Conservation (phyloP, 92 coral and sea anemone species). For the Ricordea florida region DNA sequence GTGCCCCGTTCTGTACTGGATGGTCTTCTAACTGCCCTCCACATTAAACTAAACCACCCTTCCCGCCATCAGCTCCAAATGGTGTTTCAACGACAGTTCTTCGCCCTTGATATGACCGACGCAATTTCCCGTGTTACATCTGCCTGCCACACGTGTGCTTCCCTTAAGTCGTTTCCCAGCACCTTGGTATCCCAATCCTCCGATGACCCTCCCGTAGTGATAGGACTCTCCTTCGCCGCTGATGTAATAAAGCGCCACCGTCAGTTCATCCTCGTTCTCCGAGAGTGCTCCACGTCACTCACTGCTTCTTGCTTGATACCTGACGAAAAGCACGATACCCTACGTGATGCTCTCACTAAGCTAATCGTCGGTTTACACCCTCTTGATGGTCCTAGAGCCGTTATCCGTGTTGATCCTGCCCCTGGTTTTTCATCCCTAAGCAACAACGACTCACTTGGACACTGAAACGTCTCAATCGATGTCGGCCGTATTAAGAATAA, state of each 20-base stretch:
- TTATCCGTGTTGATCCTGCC: conserved; percentile 46
- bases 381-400: conserved; percentile 55
- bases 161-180: conserved; percentile 27
- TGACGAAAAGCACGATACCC: conserved; percentile 13
- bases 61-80: conserved; percentile 17
- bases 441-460: conserved; percentile 22
- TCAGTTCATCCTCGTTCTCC: conserved; percentile 17
- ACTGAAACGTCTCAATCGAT: conserved; percentile 27
- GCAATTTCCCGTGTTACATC: conserved; percentile 25
- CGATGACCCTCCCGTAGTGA: too few species aligned
- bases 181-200: not conserved
- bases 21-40: conserved; percentile 42
- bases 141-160: conserved; percentile 32
- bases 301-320: not conserved
- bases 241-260: conserved; percentile 9
- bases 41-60: conserved; percentile 23
- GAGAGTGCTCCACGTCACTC: conserved; percentile 23
- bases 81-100: conserved; percentile 21
- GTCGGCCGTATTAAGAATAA: conserved; percentile 5
- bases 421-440: conserved; percentile 33
- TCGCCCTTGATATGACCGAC: conserved; percentile 29
- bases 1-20: conserved; percentile 19
- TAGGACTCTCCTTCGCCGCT: too few species aligned
- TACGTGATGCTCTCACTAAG: conserved; percentile 16
- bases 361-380: conserved; percentile 34